Evolutionary conservation across 2,797 vertebrate species (phyloP), one percentile per base, ranked within the genome.

Genomic region (Poeciliopsis paucimaculata): DNA sequence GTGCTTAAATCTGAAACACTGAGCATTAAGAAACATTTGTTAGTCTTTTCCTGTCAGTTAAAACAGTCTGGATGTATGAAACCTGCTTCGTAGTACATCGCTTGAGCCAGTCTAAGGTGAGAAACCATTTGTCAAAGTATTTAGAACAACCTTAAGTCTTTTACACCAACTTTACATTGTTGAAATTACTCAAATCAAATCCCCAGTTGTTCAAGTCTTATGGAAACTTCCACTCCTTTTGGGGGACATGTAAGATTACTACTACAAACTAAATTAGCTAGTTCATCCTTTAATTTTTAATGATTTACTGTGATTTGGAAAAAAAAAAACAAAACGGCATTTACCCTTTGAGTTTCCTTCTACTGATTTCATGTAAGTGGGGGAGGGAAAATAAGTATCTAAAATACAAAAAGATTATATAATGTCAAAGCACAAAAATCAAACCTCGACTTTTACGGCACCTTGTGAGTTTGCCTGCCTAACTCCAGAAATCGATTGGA

Each of bases 51-150:
- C 18, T 3, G 18, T 49, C 41, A 18, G n/a, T 28, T 72, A 3
- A 72, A 47, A 72, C 45, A 72, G 64, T 34, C 46, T 26, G 47
- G 31, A 23, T 39, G 62, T 34, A 13, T 34, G 31, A 31, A 75
- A 39, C 41, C 75, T 46, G 51, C 66, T 81, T 76, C 36, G 18
- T 75, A 46, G 60, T 60, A 76, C 51, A 60, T n/a, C 15, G 12
- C 39, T 31, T 71, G 12, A 43, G 47, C 66, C 74, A 57, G 79
- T 36, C 15, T 9, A 26, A 47, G 43, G 36, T 9, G 18, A 75
- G 13, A 12, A 70, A 77, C 41, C 77, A 55, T 85, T 80, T 90
- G 86, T 82, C 80, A 79, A 78, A 89, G 80, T 86, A 87, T 86
- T 80, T 85, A 76, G 45, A 84, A n/a, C 74, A 34, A 12, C 51